Base-by-base conservation (phyloP, 92 coral and sea anemone genomes). In the Pocillopora meandrina region DNA sequence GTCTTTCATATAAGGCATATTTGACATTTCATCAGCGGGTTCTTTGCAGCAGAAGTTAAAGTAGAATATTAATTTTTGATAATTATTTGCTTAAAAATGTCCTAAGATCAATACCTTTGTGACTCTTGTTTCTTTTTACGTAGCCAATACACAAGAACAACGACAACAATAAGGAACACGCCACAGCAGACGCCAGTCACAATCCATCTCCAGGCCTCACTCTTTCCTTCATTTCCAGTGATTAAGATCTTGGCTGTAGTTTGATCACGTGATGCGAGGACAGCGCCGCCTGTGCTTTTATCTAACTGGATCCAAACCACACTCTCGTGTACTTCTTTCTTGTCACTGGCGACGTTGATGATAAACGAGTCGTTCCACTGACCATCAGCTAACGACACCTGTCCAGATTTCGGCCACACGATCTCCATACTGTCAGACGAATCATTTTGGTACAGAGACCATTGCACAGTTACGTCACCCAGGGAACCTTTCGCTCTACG, bases 401-500 rank as follows among this genome's bases (percentile, higher is more conserved):
- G 69, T 58, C 99, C 99, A 10, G 89, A 76, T 56, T 62, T 49
- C 18, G 99, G 99, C 95, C 95, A 92, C 7, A 93, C 75, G 14
- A 96, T 68, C 16, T 82, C 77, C 52, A 81, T n/a, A 17, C 55
- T n/a, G 60, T 82, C 72, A 26, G 74, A 65, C 19, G 99, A 77
- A 34, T 86, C 75, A 87, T 92, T 91, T 83, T 87, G 89, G 56
- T 73, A 82, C 26, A 91, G 83, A 33, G 90, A 87, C 99, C 99
- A 96, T 62, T 77, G 71, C 69, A 94, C 91, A 26, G 87, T 90
- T 33, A 96, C 84, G 86, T 85, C 78, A 13, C 99, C 99, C n/a
- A 88, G 87, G 8, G 99, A 83, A 17, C 99, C 99, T 81, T 96
- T 96, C 6, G 94, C 95, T 81, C 99, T 90, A 61, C 89, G 87